Evolutionary conservation across 2,888 invertebrate genomes (phyloP), one percentile per base, ranked within the genome.

Genomic region (Ethmia dodecea): DNA sequence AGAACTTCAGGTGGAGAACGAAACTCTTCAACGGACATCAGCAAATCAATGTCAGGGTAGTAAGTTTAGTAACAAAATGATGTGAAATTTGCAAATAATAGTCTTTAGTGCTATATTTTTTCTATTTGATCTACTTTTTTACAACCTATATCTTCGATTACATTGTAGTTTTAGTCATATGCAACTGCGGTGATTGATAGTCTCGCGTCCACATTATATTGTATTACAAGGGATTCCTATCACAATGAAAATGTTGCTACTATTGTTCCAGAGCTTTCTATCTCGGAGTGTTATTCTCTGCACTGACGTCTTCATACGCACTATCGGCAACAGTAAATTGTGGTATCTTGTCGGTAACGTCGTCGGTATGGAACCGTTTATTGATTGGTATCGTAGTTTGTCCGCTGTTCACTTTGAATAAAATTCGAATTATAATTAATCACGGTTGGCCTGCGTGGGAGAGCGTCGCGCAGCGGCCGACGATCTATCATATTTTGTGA

Each of bases 361-460:
- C 26, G 76, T 74, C 80, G 77, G 84, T 86, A 83, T 70, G 74
- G 79, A 84, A 86, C 84, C 83, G 83, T 81, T 86, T 84, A 86
- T 84, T 84, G 86, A 86, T 86, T 83, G 75, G 83, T 86, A 86
- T 84, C 84, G 69, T 80, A 69, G 80, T 81, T 80, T 80, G 83
- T 81, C 75, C 78, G 83, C 75, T 83, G 83, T 83, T 79, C 81
- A 75, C 86, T 86, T 86, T 86, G 84, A 86, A 86, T 86, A 86
- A 86, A 83, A 86, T 83, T 84, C 84, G 83, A 86, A 86, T 86
- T 86, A 86, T 86, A 83, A 86, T 84, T 84, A 86, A 84, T 86
- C 84, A 84, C 78, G 70, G 64, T 63, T 63, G 66, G 65, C 67
- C 65, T 69, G 81, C 84, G 84, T 84, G 86, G 84, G 84, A 81